A percentile compares a stretch with the other conserved stretches of the same genome.
These are phyloP conservation scores for Troglohyphantes excavatus DNA, from an alignment of 2,888 invertebrate species.

Conservation along the genomic window DNA sequence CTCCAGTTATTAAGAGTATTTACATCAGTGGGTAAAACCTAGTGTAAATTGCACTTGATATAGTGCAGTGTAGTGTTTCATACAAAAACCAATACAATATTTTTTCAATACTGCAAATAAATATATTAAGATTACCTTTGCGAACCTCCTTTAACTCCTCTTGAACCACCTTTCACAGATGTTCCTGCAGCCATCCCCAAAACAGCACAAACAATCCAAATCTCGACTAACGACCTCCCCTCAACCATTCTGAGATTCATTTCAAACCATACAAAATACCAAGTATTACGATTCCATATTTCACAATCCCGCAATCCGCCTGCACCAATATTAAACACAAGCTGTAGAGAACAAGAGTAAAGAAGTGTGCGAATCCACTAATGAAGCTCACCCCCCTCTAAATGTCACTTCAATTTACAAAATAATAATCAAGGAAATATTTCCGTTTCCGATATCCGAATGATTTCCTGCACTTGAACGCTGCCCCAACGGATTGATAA, in stretches of 20 bases:
- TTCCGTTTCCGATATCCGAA: conserved; percentile 44
- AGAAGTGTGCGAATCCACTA: background rate
- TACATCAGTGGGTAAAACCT: too few species aligned
- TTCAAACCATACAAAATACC: background rate
- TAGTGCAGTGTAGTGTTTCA: too few species aligned
- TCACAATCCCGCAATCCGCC: too few species aligned
- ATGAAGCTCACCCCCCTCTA: background rate
- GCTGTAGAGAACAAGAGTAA: background rate
- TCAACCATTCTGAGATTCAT: background rate
- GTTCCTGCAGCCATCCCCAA: background rate
- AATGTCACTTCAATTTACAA: background rate
- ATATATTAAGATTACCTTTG: too few species aligned
- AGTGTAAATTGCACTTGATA: too few species aligned
- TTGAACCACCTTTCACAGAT: background rate
- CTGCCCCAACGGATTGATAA: background rate
- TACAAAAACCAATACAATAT: too few species aligned
- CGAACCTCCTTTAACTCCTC: too few species aligned
- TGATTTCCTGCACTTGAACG: conserved; percentile 43
- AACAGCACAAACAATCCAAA: background rate
- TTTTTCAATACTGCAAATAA: too few species aligned
- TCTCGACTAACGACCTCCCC: background rate
- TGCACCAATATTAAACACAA: too few species aligned
- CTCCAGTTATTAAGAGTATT: too few species aligned
- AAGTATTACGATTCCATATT: background rate
- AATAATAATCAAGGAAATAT: conserved; percentile 52